Conservation (phyloP, 23 tunicate genomes). For the Styela clava region DNA sequence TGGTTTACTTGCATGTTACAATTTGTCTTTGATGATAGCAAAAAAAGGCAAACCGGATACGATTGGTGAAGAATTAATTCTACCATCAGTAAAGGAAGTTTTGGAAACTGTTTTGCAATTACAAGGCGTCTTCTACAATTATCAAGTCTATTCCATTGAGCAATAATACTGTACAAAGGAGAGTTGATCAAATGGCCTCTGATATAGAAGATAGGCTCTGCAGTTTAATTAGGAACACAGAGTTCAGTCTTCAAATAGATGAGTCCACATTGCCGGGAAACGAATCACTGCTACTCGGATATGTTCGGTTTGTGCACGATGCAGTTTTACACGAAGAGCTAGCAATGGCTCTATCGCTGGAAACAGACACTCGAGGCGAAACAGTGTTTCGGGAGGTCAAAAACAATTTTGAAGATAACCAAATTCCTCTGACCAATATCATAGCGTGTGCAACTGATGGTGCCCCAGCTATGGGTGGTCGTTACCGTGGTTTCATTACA, state of each 20-base stretch:
- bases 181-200: slow-evolving; percentile 33
- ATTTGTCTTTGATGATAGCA: slow-evolving; percentile 43
- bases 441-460: slow-evolving; percentile 55
- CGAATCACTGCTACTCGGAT: slow-evolving; percentile 44
- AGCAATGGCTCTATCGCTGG: slow-evolving; percentile 37
- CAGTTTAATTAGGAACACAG: slow-evolving; percentile 28
- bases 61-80: slow-evolving; percentile 37
- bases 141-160: too few relatives aligned
- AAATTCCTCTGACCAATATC: slow-evolving; percentile 43
- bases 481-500: slow-evolving; percentile 29
- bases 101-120: slow-evolving; percentile 40
- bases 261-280: too few relatives aligned
- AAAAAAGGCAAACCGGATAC: slow-evolving; percentile 42
- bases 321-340: slow-evolving; percentile 36
- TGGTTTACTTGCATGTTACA: slow-evolving; percentile 45
- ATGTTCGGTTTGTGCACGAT: slow-evolving; percentile 41
- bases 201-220: slow-evolving; percentile 38
- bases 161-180: too few relatives aligned
- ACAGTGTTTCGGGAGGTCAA: slow-evolving; percentile 41
- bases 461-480: slow-evolving; percentile 46
- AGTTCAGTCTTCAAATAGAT: slow-evolving; percentile 29
- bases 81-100: slow-evolving; percentile 53
- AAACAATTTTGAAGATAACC: slow-evolving; percentile 25
- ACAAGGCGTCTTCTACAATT: slow-evolving; percentile 42
- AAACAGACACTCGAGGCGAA: slow-evolving; percentile 31